Evolutionary conservation across 2,113 vertebrate species (phyloP).

Genomic region (Clarias batrachus): DNA sequence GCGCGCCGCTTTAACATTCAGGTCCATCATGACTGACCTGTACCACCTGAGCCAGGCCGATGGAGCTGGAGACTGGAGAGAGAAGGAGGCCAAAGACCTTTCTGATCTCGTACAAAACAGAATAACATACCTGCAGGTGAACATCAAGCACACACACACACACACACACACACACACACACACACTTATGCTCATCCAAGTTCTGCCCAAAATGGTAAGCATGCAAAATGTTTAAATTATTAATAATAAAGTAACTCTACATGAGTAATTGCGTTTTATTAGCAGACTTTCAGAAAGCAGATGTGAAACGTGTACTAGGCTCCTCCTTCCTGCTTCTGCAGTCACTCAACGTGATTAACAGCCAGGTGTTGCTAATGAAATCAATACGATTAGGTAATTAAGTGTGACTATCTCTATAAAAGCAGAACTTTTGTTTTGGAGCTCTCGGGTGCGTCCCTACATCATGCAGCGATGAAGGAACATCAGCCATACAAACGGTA

Average conservation of each 20-base stretch:
- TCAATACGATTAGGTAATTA: background rate
- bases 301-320: background rate
- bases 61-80: slow-evolving; percentile 85
- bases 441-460: too few relatives aligned
- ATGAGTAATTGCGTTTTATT: background rate
- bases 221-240: too few relatives aligned
- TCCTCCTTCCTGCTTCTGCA: background rate
- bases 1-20: slow-evolving; percentile 53
- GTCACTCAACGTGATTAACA: background rate
- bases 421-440: too few relatives aligned
- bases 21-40: slow-evolving; percentile 88
- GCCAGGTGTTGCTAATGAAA: background rate
- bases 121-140: slow-evolving; percentile 86
- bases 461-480: too few relatives aligned
- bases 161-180: background rate
- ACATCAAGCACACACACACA: too few relatives aligned
- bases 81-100: slow-evolving; percentile 86
- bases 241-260: background rate
- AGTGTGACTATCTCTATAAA: too few relatives aligned
- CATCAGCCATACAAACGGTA: too few relatives aligned
- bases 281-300: background rate
- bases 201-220: background rate
- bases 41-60: slow-evolving; percentile 90
- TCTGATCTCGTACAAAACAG: slow-evolving; percentile 85
- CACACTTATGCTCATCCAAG: background rate